Conservation (phyloP, 2,797 vertebrate species). For the Catamblyrhynchus diadema region DNA sequence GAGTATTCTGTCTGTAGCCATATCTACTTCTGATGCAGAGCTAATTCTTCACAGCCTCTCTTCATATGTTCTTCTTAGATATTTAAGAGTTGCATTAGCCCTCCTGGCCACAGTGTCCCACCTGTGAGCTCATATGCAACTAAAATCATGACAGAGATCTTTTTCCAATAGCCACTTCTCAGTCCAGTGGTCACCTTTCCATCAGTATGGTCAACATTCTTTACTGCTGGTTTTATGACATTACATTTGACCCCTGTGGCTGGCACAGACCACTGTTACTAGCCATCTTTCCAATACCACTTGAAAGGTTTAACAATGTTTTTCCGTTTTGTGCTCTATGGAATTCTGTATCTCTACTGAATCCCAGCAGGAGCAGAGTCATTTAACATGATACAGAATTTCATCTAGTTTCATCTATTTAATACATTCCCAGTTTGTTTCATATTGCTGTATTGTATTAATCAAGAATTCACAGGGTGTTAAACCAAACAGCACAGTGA, state of each 20-base stretch:
- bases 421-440: neutral
- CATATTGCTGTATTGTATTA: neutral
- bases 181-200: neutral
- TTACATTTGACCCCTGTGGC: neutral
- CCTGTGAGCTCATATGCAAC: neutral
- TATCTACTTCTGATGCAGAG: neutral
- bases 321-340: neutral
- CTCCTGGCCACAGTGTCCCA: neutral
- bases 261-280: neutral
- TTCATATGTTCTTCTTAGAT: neutral
- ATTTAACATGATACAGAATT: neutral
- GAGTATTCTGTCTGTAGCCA: neutral
- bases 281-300: neutral
- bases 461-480: neutral
- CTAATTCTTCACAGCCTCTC: neutral
- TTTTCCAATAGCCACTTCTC: neutral
- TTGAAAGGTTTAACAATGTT: neutral
- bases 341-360: neutral
- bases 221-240: neutral
- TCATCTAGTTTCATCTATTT: neutral
- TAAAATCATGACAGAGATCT: neutral
- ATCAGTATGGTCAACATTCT: neutral
- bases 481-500: neutral
- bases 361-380: neutral
- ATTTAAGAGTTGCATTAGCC: neutral